Evolutionary conservation across 2,113 vertebrate species (phyloP).

Genomic region (Trachemys scripta): DNA sequence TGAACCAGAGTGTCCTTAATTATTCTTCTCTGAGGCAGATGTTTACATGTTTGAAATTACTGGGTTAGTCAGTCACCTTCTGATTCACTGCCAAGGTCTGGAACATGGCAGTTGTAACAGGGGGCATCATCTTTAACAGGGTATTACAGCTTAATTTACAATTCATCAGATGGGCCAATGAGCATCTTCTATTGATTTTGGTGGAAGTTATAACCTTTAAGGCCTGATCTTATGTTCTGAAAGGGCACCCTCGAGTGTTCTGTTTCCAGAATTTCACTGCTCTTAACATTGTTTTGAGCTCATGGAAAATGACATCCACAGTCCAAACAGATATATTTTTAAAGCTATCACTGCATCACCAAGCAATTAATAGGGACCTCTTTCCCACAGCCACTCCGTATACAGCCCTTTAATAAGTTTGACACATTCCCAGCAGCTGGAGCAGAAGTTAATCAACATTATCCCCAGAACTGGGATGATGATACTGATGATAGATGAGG

Average conservation of each 20-base stretch:
- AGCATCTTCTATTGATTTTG: neutral
- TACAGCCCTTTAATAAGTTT: neutral
- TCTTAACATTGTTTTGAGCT: neutral
- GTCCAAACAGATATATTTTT: neutral
- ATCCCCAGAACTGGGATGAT: neutral
- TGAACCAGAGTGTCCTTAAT: neutral
- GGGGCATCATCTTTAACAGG: neutral
- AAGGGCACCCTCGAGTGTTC: neutral
- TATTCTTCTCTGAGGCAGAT: neutral
- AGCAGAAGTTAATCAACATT: neutral
- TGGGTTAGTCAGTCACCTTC: neutral
- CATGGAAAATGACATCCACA: neutral
- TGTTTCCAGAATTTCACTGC: neutral
- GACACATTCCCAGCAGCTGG: neutral
- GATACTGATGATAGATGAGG: neutral
- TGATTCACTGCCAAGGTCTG: neutral
- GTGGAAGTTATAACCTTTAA: neutral
- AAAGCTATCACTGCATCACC: neutral
- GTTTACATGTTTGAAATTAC: neutral
- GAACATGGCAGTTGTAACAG: neutral
- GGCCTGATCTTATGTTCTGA: neutral
- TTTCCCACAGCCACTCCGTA: neutral
- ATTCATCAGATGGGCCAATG: neutral
- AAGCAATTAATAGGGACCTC: neutral
- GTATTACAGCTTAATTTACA: too few species aligned